Conservation (phyloP, 2,797 vertebrate species). For the Siniperca scherzeri region DNA sequence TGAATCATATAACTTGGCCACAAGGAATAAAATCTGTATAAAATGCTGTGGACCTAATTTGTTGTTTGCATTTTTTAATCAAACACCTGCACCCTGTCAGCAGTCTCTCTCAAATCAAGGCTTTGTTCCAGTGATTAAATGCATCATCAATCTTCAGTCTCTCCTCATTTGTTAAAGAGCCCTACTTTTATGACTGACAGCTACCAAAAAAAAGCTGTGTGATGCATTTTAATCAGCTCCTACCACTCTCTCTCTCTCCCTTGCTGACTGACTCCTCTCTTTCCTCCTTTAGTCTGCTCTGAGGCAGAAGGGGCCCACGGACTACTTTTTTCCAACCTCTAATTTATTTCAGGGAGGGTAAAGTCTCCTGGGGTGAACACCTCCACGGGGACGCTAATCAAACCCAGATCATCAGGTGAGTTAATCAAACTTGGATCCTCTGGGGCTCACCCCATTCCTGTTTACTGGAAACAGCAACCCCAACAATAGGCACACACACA, state of each 20-base stretch:
- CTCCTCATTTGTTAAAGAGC: conserved; percentile 59
- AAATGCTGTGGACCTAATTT: conserved; percentile 10
- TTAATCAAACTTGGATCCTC: conserved; percentile 71
- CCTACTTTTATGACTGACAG: conserved; percentile 61
- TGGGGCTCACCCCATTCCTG: conserved; percentile 59
- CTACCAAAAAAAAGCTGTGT: conserved; percentile 51
- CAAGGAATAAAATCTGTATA: not conserved
- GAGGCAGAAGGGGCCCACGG: conserved; percentile 25
- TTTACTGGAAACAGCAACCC: conserved; percentile 78
- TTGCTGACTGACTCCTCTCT: conserved; percentile 35
- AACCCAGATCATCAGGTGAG: conserved; percentile 72
- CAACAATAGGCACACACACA: conserved; percentile 17
- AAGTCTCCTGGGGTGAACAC: conserved; percentile 47
- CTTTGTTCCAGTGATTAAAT: conserved; percentile 40
- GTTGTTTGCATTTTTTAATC: not conserved
- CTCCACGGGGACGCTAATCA: conserved; percentile 68
- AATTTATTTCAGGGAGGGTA: conserved; percentile 49
- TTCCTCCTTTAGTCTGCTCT: conserved; percentile 21
- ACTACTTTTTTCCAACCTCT: conserved; percentile 31
- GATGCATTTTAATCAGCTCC: conserved; percentile 65
- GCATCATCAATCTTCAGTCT: conserved; percentile 53
- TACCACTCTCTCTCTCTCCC: conserved; percentile 10
- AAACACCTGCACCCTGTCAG: conserved; percentile 10
- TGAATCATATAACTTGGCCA: not conserved
- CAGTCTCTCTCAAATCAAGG: conserved; percentile 37